phyloP scores from a whole-genome alignment of 2,797 vertebrate species.

The Bradypodion ventrale region DNA sequence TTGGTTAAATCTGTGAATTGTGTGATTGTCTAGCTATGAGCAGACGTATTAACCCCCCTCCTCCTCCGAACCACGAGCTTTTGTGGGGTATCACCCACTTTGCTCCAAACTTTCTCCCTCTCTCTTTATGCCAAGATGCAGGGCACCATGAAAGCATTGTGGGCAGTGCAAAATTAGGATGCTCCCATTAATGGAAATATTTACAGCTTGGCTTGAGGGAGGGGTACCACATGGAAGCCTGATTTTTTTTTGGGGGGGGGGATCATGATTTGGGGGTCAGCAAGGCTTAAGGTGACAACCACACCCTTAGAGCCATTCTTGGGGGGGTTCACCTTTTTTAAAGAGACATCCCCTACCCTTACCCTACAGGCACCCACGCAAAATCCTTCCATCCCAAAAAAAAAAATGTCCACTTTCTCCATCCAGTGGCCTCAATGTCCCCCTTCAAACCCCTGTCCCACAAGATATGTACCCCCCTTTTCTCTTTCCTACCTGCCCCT shows the following conservation, averaged over 20 bases:
- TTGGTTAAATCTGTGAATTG: neutral
- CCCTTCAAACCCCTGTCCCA: neutral
- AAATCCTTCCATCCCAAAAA: conserved; percentile 13
- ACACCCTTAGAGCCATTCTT: neutral
- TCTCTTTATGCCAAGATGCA: neutral
- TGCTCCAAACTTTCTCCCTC: neutral
- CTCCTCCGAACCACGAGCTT: no score
- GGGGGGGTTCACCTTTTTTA: neutral
- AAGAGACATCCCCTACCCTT: no score
- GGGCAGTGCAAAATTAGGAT: neutral
- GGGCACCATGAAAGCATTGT: neutral
- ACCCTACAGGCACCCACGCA: neutral
- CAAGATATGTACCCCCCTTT: no score
- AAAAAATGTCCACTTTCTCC: neutral
- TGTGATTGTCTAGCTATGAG: neutral
- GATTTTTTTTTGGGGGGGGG: no score
- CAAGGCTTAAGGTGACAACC: neutral
- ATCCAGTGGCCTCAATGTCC: neutral
- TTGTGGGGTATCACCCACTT: no score
- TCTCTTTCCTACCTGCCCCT: no score
- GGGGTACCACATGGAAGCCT: no score
- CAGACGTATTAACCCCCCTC: neutral
- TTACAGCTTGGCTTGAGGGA: neutral
- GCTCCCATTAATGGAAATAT: neutral
- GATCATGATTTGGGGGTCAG: neutral